Evolutionary conservation across 2,113 vertebrate species (phyloP).

Genomic region (Cebus imitator): DNA sequence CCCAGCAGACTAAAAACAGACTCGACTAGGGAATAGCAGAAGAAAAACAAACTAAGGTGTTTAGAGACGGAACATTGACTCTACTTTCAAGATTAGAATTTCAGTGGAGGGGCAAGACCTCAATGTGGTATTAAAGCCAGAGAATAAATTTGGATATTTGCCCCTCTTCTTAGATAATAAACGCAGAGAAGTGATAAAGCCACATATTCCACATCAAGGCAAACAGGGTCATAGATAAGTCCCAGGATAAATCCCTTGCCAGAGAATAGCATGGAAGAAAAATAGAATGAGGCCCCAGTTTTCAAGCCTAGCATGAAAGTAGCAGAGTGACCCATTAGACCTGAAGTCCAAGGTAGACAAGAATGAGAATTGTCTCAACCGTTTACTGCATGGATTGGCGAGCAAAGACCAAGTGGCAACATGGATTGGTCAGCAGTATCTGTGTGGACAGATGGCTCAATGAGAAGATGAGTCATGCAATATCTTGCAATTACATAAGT

Average conservation of each 20-base stretch:
- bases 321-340: background rate
- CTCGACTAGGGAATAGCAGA: background rate
- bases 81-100: background rate
- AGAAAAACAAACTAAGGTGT: background rate
- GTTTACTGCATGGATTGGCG: background rate
- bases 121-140: background rate
- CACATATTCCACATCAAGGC: background rate
- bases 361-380: background rate
- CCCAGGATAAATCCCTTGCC: background rate
- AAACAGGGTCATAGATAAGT: background rate
- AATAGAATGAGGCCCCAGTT: background rate
- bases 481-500: background rate
- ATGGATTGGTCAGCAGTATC: background rate
- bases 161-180: background rate
- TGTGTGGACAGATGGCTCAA: background rate
- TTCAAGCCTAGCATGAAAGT: background rate
- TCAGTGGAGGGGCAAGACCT: background rate
- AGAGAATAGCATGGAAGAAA: background rate
- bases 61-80: background rate
- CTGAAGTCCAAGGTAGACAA: background rate
- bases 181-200: background rate
- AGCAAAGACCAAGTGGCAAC: background rate
- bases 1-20: conserved; percentile 23
- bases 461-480: background rate
- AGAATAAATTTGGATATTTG: background rate